Base-by-base conservation (phyloP, 2,797 vertebrate species). In the Novumbra hubbsi region DNA sequence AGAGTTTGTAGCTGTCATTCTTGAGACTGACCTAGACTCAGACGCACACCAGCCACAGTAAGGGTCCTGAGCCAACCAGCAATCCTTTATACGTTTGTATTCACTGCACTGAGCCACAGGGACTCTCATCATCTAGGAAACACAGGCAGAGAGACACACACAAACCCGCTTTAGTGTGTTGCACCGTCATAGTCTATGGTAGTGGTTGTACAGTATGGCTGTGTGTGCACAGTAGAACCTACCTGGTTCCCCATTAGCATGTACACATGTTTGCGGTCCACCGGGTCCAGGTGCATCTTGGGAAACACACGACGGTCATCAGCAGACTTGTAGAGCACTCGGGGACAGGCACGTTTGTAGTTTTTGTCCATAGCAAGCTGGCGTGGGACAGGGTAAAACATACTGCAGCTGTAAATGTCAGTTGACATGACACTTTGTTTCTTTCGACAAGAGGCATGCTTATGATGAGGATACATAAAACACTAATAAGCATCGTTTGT, bases 21-120 rank as follows among this genome's bases (percentile, higher is more conserved):
- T 57, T 24, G 21, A 30, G 21, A 8, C 88, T 73, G 16, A 93
- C 92, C 82, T 87, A 16, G 0, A 27, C 7, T 15, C 0, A 30
- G 80, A 62, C 5, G 49, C 0, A 57, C 93, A 94, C 92, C 92
- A 94, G 17, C 88, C 90, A 52, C 93, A 94, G 77, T 77, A 21
- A 1, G 92, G 92, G 79, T 93, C 92, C 78, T 81, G 77, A 21
- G 91, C 84, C 66, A 79, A 81, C 88, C 85, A 90, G 66, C 90
- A 94, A 15, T 71, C 4, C 71, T 21, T 32, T 55, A 88, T 21
- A 15, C 27, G 73, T 27, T 0, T 70, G 78, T 86, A 71, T 0
- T 3, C 70, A 74, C 2, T 69, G 85, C 93, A 94, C 0, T 73
- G 60, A 30, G 86, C 75, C 73, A 91, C 82, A 3, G 81, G 71